Conservation (phyloP, 2,113 vertebrate species). For the Petrocephalus zakoni region DNA sequence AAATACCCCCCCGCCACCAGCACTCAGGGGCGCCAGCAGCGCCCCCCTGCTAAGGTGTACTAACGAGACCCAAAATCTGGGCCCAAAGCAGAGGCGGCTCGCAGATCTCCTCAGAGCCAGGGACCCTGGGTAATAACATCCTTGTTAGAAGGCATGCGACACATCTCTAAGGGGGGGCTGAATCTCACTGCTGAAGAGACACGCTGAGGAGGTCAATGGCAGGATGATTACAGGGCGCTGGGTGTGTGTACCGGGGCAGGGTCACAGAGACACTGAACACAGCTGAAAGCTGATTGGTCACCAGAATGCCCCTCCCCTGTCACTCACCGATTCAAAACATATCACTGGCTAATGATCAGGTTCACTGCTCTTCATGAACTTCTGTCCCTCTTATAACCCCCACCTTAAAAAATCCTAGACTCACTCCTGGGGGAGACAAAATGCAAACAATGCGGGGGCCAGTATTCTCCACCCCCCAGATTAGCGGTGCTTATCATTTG, state of each 20-base stretch:
- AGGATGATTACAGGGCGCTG: background rate
- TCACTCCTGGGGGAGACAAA: background rate
- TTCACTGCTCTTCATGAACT: background rate
- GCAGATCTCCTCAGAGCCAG: background rate
- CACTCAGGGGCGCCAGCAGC: background rate
- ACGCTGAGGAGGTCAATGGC: background rate
- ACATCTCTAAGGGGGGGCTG: background rate
- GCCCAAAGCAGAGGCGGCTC: background rate
- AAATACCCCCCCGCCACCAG: background rate
- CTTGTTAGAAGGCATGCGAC: background rate
- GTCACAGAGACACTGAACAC: background rate
- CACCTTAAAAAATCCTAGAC: background rate
- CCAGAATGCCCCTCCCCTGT: background rate
- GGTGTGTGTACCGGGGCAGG: background rate
- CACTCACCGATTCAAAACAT: background rate
- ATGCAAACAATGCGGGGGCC: background rate
- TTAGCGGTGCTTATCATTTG: background rate
- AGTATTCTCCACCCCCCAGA: no score
- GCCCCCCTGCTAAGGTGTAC: background rate
- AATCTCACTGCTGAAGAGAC: background rate
- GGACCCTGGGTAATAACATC: background rate
- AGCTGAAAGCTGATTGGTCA: background rate
- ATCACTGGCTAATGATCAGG: background rate
- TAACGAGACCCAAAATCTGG: background rate
- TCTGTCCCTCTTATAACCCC: background rate